phyloP scores from a whole-genome alignment of 2,797 vertebrate genomes.

The Lacerta viridis region DNA sequence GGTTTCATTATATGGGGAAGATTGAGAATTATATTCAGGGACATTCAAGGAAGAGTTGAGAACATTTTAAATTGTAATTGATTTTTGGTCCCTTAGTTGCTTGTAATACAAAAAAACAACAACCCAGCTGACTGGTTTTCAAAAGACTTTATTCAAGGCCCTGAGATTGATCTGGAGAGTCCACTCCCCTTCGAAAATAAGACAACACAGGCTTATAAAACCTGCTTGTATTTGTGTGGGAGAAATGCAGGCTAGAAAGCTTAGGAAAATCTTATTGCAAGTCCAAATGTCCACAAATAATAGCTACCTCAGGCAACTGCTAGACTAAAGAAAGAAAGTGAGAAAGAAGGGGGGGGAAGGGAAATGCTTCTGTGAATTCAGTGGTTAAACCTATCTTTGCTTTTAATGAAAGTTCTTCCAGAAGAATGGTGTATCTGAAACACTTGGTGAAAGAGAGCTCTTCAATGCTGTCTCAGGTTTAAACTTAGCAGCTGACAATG shows the following conservation, averaged over 20 bases:
- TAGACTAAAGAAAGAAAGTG: background rate
- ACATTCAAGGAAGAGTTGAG: background rate
- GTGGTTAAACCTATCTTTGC: background rate
- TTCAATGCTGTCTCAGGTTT: constrained; percentile 93
- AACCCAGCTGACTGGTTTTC: no score
- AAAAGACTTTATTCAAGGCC: background rate
- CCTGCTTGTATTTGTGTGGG: background rate
- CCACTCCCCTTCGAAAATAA: background rate
- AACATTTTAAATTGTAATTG: background rate
- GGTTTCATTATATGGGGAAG: constrained; percentile 6
- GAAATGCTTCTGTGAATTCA: background rate
- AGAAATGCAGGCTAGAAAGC: background rate
- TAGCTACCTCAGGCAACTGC: background rate
- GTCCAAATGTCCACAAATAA: background rate
- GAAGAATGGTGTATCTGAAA: constrained; percentile 90
- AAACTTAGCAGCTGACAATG: constrained; percentile 87
- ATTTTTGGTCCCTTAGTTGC: background rate
- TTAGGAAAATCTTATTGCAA: background rate
- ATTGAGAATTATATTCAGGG: background rate
- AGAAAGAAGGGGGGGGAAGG: no score
- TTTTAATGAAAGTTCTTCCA: constrained; percentile 90
- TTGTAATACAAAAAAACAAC: background rate
- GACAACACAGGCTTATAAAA: background rate
- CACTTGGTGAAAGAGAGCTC: constrained; percentile 88
- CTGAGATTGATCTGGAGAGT: background rate